Evolutionary conservation across 2,113 vertebrate species (phyloP).

Genomic region (Amblyopsis rosae): DNA sequence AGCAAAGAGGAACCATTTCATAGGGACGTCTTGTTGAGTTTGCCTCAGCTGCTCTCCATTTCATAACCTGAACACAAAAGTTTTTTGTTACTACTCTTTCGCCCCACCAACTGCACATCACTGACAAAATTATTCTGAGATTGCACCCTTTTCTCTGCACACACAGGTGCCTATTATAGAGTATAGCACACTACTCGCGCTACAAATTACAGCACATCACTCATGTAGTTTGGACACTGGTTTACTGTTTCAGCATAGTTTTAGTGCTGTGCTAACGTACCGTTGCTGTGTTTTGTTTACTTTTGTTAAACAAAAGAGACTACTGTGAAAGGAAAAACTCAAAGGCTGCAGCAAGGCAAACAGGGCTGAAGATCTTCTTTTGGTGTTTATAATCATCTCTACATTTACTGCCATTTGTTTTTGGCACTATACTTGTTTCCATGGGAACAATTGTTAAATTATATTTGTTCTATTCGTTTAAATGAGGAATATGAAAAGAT

Average conservation of each 20-base stretch:
- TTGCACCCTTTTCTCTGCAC: conserved; percentile 24
- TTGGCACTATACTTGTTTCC: too few relatives aligned
- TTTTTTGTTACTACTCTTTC: conserved; percentile 18
- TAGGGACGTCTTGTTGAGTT: conserved; percentile 9
- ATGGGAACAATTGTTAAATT: background rate
- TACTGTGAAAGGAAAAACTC: background rate
- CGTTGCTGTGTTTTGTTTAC: conserved; percentile 9
- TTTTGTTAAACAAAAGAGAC: background rate
- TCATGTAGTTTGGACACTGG: conserved; percentile 15
- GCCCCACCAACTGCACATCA: background rate
- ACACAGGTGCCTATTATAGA: conserved; percentile 10
- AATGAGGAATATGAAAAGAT: background rate
- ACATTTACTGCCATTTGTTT: too few relatives aligned
- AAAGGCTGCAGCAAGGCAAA: background rate
- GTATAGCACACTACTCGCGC: background rate
- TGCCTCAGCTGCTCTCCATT: background rate
- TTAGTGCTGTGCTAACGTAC: background rate
- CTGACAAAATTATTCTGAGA: background rate
- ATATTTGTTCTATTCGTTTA: background rate
- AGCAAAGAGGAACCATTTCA: conserved; percentile 29
- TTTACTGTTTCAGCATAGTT: background rate
- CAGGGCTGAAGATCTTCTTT: too few relatives aligned
- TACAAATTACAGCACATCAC: background rate
- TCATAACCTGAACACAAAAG: conserved; percentile 29
- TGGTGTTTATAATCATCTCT: too few relatives aligned